phyloP scores from a whole-genome alignment of 2,113 vertebrate genomes.

The Scolopax mira region DNA sequence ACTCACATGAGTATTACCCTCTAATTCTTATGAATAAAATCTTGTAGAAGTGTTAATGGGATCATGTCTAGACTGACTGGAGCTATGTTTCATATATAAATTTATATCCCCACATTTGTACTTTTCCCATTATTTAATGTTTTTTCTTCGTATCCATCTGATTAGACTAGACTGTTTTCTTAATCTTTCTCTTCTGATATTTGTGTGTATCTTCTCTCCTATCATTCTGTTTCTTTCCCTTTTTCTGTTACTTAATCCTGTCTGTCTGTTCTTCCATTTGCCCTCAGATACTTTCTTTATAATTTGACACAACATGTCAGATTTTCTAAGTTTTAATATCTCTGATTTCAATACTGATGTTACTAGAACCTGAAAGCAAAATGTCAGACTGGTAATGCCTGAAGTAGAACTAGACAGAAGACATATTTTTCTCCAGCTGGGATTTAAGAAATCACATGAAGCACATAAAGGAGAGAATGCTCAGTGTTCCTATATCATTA shows the following conservation, averaged over 20 bases:
- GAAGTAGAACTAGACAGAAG: conserved; percentile 34
- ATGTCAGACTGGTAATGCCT: conserved; percentile 6
- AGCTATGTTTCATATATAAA: not conserved
- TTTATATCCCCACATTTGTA: not conserved
- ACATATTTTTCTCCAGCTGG: conserved; percentile 8
- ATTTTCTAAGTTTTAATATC: conserved; percentile 15
- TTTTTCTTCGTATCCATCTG: not conserved
- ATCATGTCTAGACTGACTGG: not conserved
- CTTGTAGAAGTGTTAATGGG: not conserved
- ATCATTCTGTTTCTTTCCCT: not conserved
- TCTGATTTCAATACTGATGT: conserved; percentile 37
- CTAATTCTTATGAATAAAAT: not conserved
- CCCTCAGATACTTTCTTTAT: not conserved
- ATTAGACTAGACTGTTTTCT: not conserved
- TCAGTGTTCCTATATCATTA: not conserved
- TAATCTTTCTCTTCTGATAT: not conserved
- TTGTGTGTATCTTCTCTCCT: not conserved
- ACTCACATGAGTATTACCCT: not conserved
- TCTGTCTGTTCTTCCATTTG: conserved; percentile 35
- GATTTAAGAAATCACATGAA: conserved; percentile 6
- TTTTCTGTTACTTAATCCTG: conserved; percentile 5
- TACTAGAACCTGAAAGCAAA: conserved; percentile 34
- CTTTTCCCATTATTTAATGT: not conserved
- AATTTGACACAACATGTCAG: conserved; percentile 22
- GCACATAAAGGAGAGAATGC: not conserved